Evolutionary conservation across 2,888 invertebrate species (phyloP), one percentile per base, ranked within the genome.

Genomic region (Andrena bicolor): DNA sequence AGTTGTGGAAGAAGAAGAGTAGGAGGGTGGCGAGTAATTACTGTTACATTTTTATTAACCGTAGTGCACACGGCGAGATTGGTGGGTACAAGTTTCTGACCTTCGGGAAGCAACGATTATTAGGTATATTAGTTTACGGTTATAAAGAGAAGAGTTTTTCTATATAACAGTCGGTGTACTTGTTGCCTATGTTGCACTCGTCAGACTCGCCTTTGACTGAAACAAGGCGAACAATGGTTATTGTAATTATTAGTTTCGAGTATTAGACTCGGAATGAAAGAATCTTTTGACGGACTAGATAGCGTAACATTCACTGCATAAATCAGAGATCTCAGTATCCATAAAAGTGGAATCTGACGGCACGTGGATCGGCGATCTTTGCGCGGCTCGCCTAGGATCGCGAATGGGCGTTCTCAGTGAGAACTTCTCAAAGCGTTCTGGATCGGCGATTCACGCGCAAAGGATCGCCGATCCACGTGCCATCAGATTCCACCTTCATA

Each of bases 151-250:
- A 74, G 26, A 83, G 30, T 16, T 78, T 78, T 2, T 26, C 0
- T 0, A 83, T 41, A n/a, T 83, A 83, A 41, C 83, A 83, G 2
- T 83, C 83, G 56, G 76, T 65, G 48, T 76, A 83, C 13, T 56
- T 49, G 68, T 56, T 71, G 10, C 75, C 83, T 7, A 83, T 48
- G 20, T 26, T 1, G 76, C 83, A 83, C 4, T 83, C 83, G 53
- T 83, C 75, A 0, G 64, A 2, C 8, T 60, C 53, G 2, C 69
- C 70, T 0, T 65, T 48, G n/a, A 64, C 83, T 83, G 58, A 6
- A 73, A 75, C n/a, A 23, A 10, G 10, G 3, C 10, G 10, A 26
- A 56, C 20, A 56, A 10, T 20, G 20, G 23, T 56, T 56, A 56
- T 56, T 56, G 4, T 4, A 56, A 26, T 23, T 56, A 26, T 23